Evolutionary conservation across 2,113 vertebrate species (phyloP).

Genomic region (Felis chaus): DNA sequence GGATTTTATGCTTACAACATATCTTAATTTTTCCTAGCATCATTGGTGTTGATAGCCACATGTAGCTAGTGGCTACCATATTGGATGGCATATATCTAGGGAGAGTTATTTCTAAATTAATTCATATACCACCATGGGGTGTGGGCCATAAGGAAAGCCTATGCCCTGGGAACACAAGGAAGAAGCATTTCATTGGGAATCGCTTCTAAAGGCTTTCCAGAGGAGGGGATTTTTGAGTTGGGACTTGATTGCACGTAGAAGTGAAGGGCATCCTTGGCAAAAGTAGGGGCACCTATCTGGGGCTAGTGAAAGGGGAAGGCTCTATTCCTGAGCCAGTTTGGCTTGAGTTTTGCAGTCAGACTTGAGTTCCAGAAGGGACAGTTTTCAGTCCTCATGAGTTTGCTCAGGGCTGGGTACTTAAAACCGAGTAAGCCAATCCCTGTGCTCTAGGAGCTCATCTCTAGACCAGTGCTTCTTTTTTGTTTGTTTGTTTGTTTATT

Average conservation of each 20-base stretch:
- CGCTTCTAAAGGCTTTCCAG: not conserved
- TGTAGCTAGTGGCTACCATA: not conserved
- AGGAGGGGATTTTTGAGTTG: not conserved
- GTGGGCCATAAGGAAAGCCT: not conserved
- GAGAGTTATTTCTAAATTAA: not conserved
- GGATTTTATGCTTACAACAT: not conserved
- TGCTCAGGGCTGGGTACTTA: not conserved
- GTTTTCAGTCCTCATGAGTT: not conserved
- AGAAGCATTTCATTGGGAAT: not conserved
- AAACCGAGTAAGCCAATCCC: not conserved
- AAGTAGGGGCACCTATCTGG: not conserved
- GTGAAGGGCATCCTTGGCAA: not conserved
- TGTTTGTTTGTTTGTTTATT: not conserved
- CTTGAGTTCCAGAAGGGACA: not conserved
- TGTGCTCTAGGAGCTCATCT: not conserved
- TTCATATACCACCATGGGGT: not conserved
- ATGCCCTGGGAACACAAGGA: not conserved
- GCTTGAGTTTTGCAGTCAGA: not conserved
- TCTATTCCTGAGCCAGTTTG: not conserved
- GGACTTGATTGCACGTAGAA: not conserved
- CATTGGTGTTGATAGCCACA: rapidly evolving
- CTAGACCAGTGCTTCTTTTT: not conserved
- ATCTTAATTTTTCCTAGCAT: not conserved
- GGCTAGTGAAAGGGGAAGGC: not conserved
- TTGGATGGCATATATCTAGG: not conserved